phyloP scores from a whole-genome alignment of 2,797 vertebrate genomes.

The Dallia pectoralis region DNA sequence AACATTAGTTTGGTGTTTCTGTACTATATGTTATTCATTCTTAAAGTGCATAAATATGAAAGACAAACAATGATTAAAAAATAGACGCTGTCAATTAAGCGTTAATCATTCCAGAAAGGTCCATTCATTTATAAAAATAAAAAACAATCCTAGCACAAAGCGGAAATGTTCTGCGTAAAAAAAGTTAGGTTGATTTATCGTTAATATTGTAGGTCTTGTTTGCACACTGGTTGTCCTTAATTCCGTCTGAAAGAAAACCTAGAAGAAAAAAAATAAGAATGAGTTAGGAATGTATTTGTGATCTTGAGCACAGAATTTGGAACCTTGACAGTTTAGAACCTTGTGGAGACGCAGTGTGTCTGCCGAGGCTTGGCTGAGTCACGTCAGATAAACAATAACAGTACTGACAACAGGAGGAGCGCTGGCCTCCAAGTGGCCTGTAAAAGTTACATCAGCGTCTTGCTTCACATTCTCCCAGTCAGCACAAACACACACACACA shows the following conservation, averaged over 20 bases:
- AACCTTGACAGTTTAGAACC: not conserved
- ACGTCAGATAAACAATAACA: conserved; percentile 24
- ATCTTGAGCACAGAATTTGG: not conserved
- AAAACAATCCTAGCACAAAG: not conserved
- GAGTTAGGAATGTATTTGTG: conserved; percentile 14
- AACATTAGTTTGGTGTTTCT: not conserved
- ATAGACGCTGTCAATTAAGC: not conserved
- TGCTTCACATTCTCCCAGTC: conserved; percentile 36
- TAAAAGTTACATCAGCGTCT: not conserved
- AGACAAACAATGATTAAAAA: not conserved
- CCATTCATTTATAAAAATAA: not conserved
- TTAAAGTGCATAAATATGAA: not conserved
- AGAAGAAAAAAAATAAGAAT: conserved; percentile 42
- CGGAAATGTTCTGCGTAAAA: not conserved
- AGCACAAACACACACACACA: conserved; percentile 56
- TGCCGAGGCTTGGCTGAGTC: conserved; percentile 23
- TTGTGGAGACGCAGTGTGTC: not conserved
- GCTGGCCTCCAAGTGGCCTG: not conserved
- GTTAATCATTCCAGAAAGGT: not conserved
- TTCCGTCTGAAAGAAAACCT: conserved; percentile 79
- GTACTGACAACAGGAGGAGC: conserved; percentile 40
- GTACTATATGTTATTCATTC: not conserved
- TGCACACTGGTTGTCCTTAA: conserved; percentile 40
- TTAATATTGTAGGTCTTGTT: not conserved
- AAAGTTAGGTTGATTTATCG: not conserved